These are phyloP conservation scores for Muscina levida DNA, from an alignment of 2,888 invertebrate genomes.

Conservation along the genomic window DNA sequence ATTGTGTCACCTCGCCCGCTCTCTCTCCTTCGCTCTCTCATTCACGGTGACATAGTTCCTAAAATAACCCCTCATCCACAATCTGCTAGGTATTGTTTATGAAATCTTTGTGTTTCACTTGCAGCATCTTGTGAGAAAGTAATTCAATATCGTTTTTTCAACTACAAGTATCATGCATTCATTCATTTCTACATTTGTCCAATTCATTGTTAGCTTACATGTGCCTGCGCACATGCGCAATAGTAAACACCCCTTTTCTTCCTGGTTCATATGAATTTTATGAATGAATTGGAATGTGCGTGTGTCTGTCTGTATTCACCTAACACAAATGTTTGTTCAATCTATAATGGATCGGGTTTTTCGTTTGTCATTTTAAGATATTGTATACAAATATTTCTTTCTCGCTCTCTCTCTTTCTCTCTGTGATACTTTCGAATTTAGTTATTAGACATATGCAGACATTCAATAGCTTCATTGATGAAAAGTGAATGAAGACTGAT, in stretches of 20 bases:
- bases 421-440: too few species aligned
- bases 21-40: too few species aligned
- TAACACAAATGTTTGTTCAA: slow-evolving; percentile 1
- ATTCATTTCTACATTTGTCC: too few species aligned
- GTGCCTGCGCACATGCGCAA: slow-evolving; percentile 45
- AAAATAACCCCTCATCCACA: too few species aligned
- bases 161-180: too few species aligned
- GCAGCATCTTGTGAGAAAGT: slow-evolving; percentile 28
- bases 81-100: too few species aligned
- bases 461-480: neutral
- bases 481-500: too few species aligned
- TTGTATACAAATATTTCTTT: slow-evolving; percentile 44
- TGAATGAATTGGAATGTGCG: slow-evolving; percentile 20
- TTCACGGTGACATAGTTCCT: too few species aligned
- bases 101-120: too few species aligned
- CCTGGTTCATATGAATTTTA: slow-evolving; percentile 5
- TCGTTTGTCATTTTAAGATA: too few species aligned
- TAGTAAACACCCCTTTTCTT: slow-evolving; percentile 44
- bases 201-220: slow-evolving; percentile 1
- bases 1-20: slow-evolving; percentile 36
- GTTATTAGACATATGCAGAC: neutral
- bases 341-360: neutral
- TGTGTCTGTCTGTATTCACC: neutral
- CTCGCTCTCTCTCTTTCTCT: too few species aligned
- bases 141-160: slow-evolving; percentile 1